A percentile compares a stretch with the other conserved stretches of the same genome.
Evolutionary conservation across 2,888 invertebrate species (phyloP).

Genomic region (Cosmia pyralina): DNA sequence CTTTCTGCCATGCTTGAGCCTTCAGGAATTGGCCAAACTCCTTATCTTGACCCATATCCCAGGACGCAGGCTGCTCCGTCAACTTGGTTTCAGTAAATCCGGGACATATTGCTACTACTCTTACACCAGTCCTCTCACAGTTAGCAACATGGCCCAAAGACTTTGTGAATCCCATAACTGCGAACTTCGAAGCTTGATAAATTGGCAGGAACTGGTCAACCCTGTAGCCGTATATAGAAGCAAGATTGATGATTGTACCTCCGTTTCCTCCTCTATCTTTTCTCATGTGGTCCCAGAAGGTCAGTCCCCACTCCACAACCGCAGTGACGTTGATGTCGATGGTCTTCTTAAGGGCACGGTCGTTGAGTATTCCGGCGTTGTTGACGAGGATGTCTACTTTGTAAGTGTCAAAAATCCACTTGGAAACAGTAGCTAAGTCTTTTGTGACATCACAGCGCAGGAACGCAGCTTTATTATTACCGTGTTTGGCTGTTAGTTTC

Average conservation of each 20-base stretch:
- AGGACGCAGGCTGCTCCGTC: constrained; percentile 49
- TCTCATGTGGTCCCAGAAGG: constrained; percentile 91
- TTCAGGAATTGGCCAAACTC: constrained; percentile 56
- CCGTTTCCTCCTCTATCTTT: constrained; percentile 89
- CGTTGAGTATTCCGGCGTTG: constrained; percentile 82
- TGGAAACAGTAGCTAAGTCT: constrained; percentile 82
- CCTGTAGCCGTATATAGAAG: constrained; percentile 90
- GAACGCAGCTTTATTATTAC: constrained; percentile 82
- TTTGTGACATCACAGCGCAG: constrained; percentile 87
- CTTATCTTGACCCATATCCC: constrained; percentile 60
- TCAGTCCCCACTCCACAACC: constrained; percentile 81
- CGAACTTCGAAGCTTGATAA: constrained; percentile 91
- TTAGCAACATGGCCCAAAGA: constrained; percentile 85
- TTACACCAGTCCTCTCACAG: constrained; percentile 85
- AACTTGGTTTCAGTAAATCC: constrained; percentile 86
- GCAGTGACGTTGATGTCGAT: constrained; percentile 80
- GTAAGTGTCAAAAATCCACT: constrained; percentile 73
- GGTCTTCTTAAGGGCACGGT: constrained; percentile 67
- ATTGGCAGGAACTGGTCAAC: constrained; percentile 87
- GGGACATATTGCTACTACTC: constrained; percentile 89
- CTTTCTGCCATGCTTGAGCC: constrained; percentile 72
- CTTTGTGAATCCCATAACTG: constrained; percentile 88
- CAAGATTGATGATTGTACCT: constrained; percentile 92
- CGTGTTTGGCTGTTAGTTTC: constrained; percentile 82
- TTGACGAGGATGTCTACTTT: constrained; percentile 85